These are phyloP conservation scores for Dendropsophus ebraccatus DNA, from an alignment of 2,113 vertebrate species.

Conservation along the genomic window DNA sequence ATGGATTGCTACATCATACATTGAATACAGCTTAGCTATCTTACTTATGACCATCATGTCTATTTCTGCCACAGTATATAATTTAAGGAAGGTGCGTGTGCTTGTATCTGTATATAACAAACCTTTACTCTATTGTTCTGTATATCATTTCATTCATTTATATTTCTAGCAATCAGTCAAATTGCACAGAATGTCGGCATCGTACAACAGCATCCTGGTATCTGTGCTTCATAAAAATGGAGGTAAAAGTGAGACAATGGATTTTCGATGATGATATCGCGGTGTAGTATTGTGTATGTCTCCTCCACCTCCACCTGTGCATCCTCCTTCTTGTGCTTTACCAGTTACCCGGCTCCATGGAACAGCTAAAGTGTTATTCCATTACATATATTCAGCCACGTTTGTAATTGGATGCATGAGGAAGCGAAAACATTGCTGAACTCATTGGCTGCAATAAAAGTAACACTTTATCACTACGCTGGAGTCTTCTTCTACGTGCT, in stretches of 20 bases:
- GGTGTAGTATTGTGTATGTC: neutral
- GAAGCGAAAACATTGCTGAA: too few species aligned
- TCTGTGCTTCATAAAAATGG: conserved; percentile 52
- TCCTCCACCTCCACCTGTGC: too few species aligned
- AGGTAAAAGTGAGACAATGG: conserved; percentile 33
- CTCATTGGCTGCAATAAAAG: too few species aligned
- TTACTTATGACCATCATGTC: conserved; percentile 69
- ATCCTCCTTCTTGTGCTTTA: too few species aligned
- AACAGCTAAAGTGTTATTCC: too few species aligned
- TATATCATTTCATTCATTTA: neutral
- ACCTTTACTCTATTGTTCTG: neutral
- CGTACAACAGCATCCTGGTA: conserved; percentile 56
- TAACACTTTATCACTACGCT: too few species aligned
- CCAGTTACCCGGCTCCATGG: too few species aligned
- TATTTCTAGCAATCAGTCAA: conserved; percentile 57
- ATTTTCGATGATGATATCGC: conserved; percentile 23
- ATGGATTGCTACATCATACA: conserved; percentile 70
- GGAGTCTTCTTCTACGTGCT: too few species aligned
- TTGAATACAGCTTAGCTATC: conserved; percentile 70
- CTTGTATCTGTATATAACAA: neutral
- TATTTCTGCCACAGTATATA: conserved; percentile 67
- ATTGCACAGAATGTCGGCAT: conserved; percentile 55
- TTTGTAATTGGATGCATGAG: too few species aligned
- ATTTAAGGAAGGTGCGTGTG: conserved; percentile 71
- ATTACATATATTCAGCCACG: too few species aligned